phyloP scores from a whole-genome alignment of 53 echinoderm and acorn worm species.

The Stichopus horrens region DNA sequence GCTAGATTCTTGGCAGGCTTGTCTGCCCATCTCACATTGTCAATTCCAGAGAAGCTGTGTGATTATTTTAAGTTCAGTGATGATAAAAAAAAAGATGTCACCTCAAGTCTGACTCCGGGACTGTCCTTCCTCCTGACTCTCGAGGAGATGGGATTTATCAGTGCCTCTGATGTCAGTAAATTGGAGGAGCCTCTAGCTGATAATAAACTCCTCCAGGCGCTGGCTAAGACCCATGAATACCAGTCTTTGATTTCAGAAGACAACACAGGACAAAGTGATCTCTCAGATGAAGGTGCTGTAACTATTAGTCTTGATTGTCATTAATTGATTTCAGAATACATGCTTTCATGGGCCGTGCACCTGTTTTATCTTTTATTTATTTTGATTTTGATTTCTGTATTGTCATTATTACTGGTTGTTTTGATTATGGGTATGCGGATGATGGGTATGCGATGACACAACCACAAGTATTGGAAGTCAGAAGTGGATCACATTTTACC shows the following conservation, averaged over 20 bases:
- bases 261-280: not conserved
- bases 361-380: no score
- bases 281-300: conserved; percentile 7
- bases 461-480: no score
- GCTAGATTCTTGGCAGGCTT: not conserved
- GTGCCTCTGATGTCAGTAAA: not conserved
- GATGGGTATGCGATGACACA: no score
- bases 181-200: not conserved
- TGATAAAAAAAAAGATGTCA: not conserved
- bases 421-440: no score
- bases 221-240: not conserved
- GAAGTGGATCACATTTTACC: no score
- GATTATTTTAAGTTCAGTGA: not conserved
- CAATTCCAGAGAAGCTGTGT: conserved; percentile 3
- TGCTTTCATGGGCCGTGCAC: no score
- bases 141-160: not conserved
- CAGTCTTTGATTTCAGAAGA: not conserved
- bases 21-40: not conserved
- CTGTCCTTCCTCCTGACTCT: not conserved
- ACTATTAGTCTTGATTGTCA: no score
- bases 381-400: no score
- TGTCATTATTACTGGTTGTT: no score
- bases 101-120: conserved; percentile 6
- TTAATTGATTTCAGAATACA: no score
- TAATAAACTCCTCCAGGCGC: not conserved